phyloP scores from a whole-genome alignment of 2,888 invertebrate species.

The Trachelus stipa region DNA sequence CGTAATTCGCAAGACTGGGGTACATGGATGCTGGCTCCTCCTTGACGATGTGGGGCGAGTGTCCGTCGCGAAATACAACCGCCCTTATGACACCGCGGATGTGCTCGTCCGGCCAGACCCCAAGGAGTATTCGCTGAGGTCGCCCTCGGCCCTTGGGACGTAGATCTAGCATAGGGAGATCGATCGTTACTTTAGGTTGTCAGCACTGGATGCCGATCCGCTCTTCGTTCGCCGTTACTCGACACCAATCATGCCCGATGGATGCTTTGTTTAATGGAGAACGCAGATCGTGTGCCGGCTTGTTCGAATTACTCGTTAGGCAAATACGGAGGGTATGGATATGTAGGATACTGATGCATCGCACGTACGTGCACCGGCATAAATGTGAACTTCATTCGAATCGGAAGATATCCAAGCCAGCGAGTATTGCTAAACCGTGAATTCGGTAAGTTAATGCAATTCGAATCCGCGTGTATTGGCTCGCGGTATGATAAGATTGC shows the following conservation, averaged over 20 bases:
- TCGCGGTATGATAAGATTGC: conserved; percentile 24
- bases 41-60: conserved; percentile 69
- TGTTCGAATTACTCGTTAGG: not conserved
- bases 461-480: conserved; percentile 10
- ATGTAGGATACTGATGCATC: not conserved
- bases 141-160: conserved; percentile 91
- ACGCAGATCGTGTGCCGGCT: not conserved
- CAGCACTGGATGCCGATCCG: not conserved
- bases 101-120: conserved; percentile 95
- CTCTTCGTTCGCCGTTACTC: not conserved
- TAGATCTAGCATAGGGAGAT: conserved; percentile 73
- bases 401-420: not conserved
- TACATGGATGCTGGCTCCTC: conserved; percentile 63
- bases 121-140: conserved; percentile 89
- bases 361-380: not conserved
- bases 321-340: not conserved
- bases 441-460: not conserved
- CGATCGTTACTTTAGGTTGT: not conserved
- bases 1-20: conserved; percentile 62
- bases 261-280: not conserved
- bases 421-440: not conserved
- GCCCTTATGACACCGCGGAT: conserved; percentile 92
- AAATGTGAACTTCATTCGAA: not conserved
- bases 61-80: conserved; percentile 90
- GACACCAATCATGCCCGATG: not conserved